phyloP scores from a whole-genome alignment of 2,888 invertebrate genomes.

The Pterobdella sp. region DNA sequence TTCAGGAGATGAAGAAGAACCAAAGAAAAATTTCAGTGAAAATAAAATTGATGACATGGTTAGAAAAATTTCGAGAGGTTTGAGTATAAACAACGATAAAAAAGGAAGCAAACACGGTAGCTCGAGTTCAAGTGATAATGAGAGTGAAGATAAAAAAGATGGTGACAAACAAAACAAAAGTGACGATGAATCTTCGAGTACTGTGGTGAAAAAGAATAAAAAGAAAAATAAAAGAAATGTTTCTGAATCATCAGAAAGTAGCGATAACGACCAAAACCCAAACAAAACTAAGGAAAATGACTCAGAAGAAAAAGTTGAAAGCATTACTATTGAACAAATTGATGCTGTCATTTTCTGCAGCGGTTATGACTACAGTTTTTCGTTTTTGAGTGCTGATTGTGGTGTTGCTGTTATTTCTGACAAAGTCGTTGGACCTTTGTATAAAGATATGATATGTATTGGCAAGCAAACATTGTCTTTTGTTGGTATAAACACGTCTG shows the following conservation, averaged over 20 bases:
- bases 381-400: slow-evolving; percentile 20
- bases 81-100: background rate
- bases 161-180: background rate
- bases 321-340: background rate
- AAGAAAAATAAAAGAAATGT: background rate
- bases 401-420: slow-evolving; percentile 4
- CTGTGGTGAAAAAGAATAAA: background rate
- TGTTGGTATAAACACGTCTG: background rate
- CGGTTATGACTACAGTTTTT: slow-evolving; percentile 20
- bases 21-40: too few relatives aligned
- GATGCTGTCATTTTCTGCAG: slow-evolving; percentile 22
- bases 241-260: background rate
- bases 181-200: background rate
- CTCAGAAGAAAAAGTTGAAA: background rate
- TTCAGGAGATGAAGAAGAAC: too few relatives aligned
- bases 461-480: slow-evolving; percentile 13
- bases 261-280: background rate
- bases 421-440: slow-evolving; percentile 11
- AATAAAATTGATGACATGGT: too few relatives aligned
- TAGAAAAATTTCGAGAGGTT: background rate
- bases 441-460: slow-evolving; percentile 19
- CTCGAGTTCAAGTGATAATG: background rate
- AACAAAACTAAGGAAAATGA: background rate
- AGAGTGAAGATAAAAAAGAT: background rate
- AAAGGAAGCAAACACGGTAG: background rate